Percentiles rank a stretch among this genome's conserved stretches.
These are phyloP conservation scores for Protaetia brevitarsis DNA, from an alignment of 1,140 invertebrate genomes.

Conservation along the genomic window DNA sequence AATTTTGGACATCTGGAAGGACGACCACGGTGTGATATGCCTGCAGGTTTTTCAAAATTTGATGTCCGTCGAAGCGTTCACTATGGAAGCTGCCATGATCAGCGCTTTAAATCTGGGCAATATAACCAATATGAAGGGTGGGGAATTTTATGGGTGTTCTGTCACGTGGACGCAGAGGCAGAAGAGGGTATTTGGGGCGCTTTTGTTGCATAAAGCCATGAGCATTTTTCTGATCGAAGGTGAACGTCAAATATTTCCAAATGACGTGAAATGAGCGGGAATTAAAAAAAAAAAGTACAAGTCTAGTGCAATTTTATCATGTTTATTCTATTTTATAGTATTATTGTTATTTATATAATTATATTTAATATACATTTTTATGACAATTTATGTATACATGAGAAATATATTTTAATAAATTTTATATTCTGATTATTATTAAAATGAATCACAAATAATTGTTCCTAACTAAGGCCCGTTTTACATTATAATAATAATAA, in stretches of 20 bases:
- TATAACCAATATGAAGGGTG: conserved; percentile 77
- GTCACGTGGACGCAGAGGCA: conserved; percentile 71
- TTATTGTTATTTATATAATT: too few relatives aligned
- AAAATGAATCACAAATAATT: too few relatives aligned
- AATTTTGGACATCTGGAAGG: conserved; percentile 86
- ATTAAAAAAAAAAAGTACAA: too few relatives aligned
- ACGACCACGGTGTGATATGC: conserved; percentile 80
- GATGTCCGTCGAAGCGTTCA: conserved; percentile 88
- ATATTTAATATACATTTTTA: too few relatives aligned
- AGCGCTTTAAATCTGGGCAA: conserved; percentile 75
- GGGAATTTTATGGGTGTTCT: conserved; percentile 79
- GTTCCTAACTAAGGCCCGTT: too few relatives aligned
- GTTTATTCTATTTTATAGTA: too few relatives aligned
- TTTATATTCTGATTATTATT: too few relatives aligned
- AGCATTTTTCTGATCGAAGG: conserved; percentile 84
- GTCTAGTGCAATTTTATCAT: too few relatives aligned
- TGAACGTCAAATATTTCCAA: conserved; percentile 70
- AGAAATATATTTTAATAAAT: too few relatives aligned
- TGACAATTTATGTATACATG: too few relatives aligned
- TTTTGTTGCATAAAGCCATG: conserved; percentile 81
- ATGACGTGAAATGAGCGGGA: conserved; percentile 62
- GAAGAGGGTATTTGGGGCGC: conserved; percentile 71
- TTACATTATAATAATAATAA: too few relatives aligned
- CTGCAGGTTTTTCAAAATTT: conserved; percentile 89
- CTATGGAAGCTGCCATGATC: conserved; percentile 91